Evolutionary conservation across 1,140 invertebrate species (phyloP).

Genomic region (Drosophila micromelanica): DNA sequence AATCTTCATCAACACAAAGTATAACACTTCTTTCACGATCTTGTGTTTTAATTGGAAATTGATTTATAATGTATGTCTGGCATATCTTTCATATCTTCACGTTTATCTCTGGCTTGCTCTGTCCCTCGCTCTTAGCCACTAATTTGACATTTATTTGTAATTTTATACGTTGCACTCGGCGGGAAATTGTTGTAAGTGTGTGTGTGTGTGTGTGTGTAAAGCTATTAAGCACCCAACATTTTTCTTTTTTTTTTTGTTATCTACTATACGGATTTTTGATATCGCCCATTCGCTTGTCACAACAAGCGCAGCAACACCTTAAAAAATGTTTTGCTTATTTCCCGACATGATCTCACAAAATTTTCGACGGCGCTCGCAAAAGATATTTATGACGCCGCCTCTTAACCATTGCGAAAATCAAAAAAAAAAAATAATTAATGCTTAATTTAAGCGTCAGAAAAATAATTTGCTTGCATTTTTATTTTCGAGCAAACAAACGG

Average conservation of each 20-base stretch:
- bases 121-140: conserved; percentile 20
- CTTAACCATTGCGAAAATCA: conserved; percentile 34
- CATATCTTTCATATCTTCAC: conserved; percentile 39
- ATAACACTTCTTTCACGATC: neutral
- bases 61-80: conserved; percentile 50
- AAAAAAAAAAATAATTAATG: conserved; percentile 62
- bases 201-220: conserved; percentile 7
- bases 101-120: conserved; percentile 18
- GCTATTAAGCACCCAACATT: conserved; percentile 17
- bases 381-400: conserved; percentile 63
- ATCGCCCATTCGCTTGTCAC: conserved; percentile 51
- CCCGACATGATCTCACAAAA: conserved; percentile 44
- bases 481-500: conserved; percentile 58
- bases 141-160: conserved; percentile 64
- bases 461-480: conserved; percentile 73
- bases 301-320: conserved; percentile 70
- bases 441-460: conserved; percentile 76
- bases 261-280: conserved; percentile 40
- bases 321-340: conserved; percentile 58
- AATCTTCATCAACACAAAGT: neutral
- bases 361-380: conserved; percentile 24
- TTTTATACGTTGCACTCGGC: conserved; percentile 32
- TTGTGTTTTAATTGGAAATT: conserved; percentile 47
- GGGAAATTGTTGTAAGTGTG: conserved; percentile 10
- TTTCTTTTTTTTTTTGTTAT: conserved; percentile 26